phyloP scores from a whole-genome alignment of 2,888 invertebrate genomes.

The Panopea generosa region DNA sequence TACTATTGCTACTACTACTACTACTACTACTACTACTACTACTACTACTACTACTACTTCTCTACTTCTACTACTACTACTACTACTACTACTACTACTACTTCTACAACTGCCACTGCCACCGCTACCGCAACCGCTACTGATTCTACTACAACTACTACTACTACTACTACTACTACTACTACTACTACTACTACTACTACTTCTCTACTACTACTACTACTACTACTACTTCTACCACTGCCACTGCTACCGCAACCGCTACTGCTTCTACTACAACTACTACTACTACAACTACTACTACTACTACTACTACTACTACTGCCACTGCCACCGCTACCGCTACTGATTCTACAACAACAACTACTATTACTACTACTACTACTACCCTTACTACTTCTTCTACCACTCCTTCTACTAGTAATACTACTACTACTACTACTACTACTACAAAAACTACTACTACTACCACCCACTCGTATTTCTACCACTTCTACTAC shows the following conservation, averaged over 20 bases:
- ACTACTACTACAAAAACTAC: too few species aligned
- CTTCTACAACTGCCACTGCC: conserved; percentile 28
- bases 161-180: conserved; percentile 45
- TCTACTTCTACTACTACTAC: too few species aligned
- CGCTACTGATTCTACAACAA: too few species aligned
- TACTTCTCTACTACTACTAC: conserved; percentile 39
- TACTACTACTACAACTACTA: conserved; percentile 43
- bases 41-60: too few species aligned
- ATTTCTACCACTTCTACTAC: conserved; percentile 29
- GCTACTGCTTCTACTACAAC: too few species aligned
- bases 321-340: background rate
- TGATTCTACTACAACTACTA: too few species aligned
- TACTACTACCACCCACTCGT: conserved; percentile 39
- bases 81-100: conserved; percentile 47
- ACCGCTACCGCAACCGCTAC: conserved; percentile 34
- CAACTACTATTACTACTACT: too few species aligned
- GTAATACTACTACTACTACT: too few species aligned
- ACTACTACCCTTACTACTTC: too few species aligned
- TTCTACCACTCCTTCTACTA: too few species aligned
- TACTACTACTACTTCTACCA: conserved; percentile 38
- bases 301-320: conserved; percentile 42
- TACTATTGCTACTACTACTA: conserved; percentile 42
- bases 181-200: conserved; percentile 41
- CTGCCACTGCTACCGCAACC: too few species aligned
- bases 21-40: conserved; percentile 44